Percentiles rank a stretch among this genome's conserved stretches.
Evolutionary conservation across 2,888 invertebrate genomes (phyloP).

Genomic region (Synanthedon vespiformis): DNA sequence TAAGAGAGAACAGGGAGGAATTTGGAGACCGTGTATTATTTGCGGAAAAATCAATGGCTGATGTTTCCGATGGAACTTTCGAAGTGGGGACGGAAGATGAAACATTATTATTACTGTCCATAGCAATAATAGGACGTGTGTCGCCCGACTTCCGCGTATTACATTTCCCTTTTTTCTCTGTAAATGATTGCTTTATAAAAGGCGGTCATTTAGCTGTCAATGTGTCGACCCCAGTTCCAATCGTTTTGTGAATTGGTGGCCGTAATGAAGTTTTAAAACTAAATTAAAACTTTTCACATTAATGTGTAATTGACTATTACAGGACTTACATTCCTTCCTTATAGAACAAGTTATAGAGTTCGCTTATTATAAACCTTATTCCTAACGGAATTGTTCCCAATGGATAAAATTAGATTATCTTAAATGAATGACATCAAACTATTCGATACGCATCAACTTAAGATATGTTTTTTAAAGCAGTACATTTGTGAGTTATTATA

Average conservation of each 20-base stretch:
- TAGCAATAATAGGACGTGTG: conserved; percentile 41
- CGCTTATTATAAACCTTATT: too few relatives aligned
- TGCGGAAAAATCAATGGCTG: conserved; percentile 68
- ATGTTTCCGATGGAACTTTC: conserved; percentile 46
- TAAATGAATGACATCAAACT: too few relatives aligned
- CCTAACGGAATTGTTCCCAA: too few relatives aligned
- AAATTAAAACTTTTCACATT: too few relatives aligned
- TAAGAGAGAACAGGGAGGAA: conserved; percentile 1
- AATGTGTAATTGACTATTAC: too few relatives aligned
- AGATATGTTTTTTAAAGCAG: too few relatives aligned
- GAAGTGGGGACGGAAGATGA: conserved; percentile 48
- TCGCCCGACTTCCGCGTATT: conserved; percentile 36
- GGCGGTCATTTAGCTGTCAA: conserved; percentile 50
- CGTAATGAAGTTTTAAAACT: too few relatives aligned
- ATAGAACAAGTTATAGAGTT: too few relatives aligned
- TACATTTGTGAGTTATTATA: too few relatives aligned
- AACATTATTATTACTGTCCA: conserved; percentile 61
- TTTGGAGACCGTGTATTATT: conserved; percentile 37
- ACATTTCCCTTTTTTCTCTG: conserved; percentile 32
- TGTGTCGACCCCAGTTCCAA: conserved; percentile 17
- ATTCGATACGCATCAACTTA: too few relatives aligned
- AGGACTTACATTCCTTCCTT: too few relatives aligned
- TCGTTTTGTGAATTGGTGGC: neutral
- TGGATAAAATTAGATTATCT: too few relatives aligned
- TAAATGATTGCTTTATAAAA: conserved; percentile 51